Evolutionary conservation across 92 coral and sea anemone genomes (phyloP).

Genomic region (Pocillopora grandis): DNA sequence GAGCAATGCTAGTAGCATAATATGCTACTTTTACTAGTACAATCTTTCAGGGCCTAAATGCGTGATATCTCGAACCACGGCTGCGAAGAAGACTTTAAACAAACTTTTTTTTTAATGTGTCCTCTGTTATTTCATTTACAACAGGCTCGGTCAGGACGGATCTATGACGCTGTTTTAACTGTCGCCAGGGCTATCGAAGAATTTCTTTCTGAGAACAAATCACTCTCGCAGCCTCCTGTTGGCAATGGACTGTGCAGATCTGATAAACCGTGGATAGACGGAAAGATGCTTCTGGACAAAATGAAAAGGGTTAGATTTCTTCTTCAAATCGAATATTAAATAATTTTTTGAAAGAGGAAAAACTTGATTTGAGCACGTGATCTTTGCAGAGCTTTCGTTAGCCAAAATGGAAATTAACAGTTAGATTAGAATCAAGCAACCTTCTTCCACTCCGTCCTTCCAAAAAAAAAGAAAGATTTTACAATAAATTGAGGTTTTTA

Average conservation of each 20-base stretch:
- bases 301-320: constrained; percentile 27
- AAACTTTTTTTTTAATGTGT: background rate
- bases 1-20: too few relatives aligned
- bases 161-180: constrained; percentile 70
- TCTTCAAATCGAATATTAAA: background rate
- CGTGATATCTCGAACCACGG: background rate
- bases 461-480: too few relatives aligned
- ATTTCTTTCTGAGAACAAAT: constrained; percentile 31
- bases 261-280: constrained; percentile 46
- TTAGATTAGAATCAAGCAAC: too few relatives aligned
- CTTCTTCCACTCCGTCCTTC: too few relatives aligned
- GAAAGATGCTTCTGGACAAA: constrained; percentile 16
- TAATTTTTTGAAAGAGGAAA: background rate
- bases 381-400: background rate
- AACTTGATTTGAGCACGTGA: background rate
- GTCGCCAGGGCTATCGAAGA: constrained; percentile 36
- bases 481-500: too few relatives aligned
- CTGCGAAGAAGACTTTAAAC: background rate
- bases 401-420: too few relatives aligned
- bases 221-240: constrained; percentile 33
- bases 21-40: too few relatives aligned
- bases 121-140: too few relatives aligned
- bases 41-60: too few relatives aligned
- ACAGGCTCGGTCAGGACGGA: constrained; percentile 58
- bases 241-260: constrained; percentile 51